A percentile compares a stretch with the other conserved stretches of the same genome.
These are phyloP conservation scores for Hippoglossus hippoglossus DNA, from an alignment of 2,797 vertebrate species.

Conservation along the genomic window DNA sequence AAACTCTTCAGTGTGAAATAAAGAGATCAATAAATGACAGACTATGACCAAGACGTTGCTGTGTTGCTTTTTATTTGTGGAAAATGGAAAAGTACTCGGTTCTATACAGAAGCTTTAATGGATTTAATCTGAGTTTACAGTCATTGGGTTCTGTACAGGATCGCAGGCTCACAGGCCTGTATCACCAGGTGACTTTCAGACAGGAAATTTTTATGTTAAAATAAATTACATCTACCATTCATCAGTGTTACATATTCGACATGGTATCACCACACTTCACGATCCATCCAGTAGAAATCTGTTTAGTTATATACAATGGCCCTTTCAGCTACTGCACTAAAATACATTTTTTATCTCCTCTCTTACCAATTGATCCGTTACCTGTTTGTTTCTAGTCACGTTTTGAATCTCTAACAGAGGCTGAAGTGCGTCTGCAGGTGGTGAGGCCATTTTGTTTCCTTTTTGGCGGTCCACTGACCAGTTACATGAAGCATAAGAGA, in stretches of 20 bases:
- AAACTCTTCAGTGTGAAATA: slow-evolving; percentile 20
- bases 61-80: slow-evolving; percentile 62
- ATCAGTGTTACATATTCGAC: slow-evolving; percentile 39
- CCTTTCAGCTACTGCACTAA: slow-evolving; percentile 49
- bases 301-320: slow-evolving; percentile 54
- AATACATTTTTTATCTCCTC: slow-evolving; percentile 25
- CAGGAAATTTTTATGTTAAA: slow-evolving; percentile 9
- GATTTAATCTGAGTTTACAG: slow-evolving; percentile 57
- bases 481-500: slow-evolving; percentile 48
- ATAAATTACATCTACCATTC: slow-evolving; percentile 38
- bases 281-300: slow-evolving; percentile 46
- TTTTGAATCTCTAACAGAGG: slow-evolving; percentile 45
- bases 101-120: slow-evolving; percentile 86
- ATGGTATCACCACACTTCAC: slow-evolving; percentile 35
- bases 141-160: slow-evolving; percentile 55
- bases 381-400: slow-evolving; percentile 6
- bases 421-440: slow-evolving; percentile 80
- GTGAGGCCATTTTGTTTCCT: slow-evolving; percentile 58
- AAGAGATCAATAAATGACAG: slow-evolving; percentile 62
- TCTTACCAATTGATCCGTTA: slow-evolving; percentile 14
- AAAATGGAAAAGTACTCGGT: slow-evolving; percentile 56
- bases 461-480: slow-evolving; percentile 39
- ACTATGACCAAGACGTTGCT: slow-evolving; percentile 47
- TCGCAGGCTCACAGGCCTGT: slow-evolving; percentile 33
- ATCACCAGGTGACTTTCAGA: slow-evolving; percentile 27